Base-by-base conservation (phyloP, 2,888 invertebrate genomes). In the Priocnemis perturbator region DNA sequence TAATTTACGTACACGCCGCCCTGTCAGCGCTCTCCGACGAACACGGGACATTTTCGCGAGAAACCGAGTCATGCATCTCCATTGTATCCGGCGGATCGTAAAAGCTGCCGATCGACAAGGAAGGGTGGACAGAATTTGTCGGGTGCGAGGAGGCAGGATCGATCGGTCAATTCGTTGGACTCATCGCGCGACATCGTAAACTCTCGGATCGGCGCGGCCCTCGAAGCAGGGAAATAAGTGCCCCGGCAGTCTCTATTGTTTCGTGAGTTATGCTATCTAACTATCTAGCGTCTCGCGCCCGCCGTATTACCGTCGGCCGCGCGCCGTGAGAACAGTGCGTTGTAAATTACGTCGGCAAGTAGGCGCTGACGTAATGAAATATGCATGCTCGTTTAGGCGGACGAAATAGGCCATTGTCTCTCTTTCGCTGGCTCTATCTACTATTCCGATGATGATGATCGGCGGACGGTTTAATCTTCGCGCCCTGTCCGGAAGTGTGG, bases 241-340 rank as follows among this genome's bases (percentile, higher is more conserved):
- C 57, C 58, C 66, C 37, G 11, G 37, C 7, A 11, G 7, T 37
- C 67, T 67, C 72, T 78, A 77, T 77, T 77, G 75, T 78, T 66
- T 64, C 47, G 69, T 74, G 67, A 77, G 72, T 69, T 78, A 74
- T 69, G 66, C 21, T 61, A 55, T 44, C 65, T 20, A 57, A 60
- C 56, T 60, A 64, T 62, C 55, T 66, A 37, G 57, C 44, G 50
- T 23, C 59, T 69, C 26, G 72, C 23, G 61, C 26, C 62, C 62
- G 64, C 72, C 69, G 66, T 72, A 78, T 78, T 75, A 74, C 69
- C 67, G 64, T 21, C 20, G 37, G 37, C 66, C 53, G 74, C 66
- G 64, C 74, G 64, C 20, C 20, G 66, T 61, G 69, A 64, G 66
- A 67, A 58, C 59, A 56, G 30, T 63, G 53, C 55, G 57, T 44